phyloP scores from a whole-genome alignment of 92 coral and sea anemone species.

The Micromussa lordhowensis region DNA sequence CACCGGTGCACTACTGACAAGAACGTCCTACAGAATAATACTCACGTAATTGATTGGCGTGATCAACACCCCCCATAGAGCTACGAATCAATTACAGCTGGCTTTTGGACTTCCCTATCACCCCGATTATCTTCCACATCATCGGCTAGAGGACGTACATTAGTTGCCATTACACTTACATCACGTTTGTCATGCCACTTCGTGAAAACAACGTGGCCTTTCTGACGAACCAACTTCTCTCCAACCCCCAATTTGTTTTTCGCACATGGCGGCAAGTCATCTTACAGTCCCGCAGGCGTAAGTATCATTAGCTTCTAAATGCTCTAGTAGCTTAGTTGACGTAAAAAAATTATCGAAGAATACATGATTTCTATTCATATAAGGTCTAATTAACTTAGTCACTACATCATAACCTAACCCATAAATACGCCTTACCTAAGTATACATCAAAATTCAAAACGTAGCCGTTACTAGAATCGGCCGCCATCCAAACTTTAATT shows the following conservation, averaged over 20 bases:
- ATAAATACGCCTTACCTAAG: constrained; percentile 46
- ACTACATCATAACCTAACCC: constrained; percentile 74
- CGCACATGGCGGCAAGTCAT: constrained; percentile 44
- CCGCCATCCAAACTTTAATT: constrained; percentile 76
- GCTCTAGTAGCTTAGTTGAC: constrained; percentile 49
- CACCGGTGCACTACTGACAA: too few species aligned
- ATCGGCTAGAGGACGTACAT: constrained; percentile 25
- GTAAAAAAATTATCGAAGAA: constrained; percentile 58
- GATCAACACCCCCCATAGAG: constrained; percentile 35
- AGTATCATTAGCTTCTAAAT: constrained; percentile 47
- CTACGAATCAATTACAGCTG: background rate
- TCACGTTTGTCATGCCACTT: constrained; percentile 55
- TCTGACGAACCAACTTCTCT: constrained; percentile 35
- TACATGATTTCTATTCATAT: constrained; percentile 60
- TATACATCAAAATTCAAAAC: constrained; percentile 65
- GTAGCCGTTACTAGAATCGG: constrained; percentile 67
- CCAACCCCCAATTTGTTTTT: constrained; percentile 41
- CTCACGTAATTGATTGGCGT: constrained; percentile 26
- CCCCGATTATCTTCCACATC: background rate
- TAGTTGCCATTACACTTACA: constrained; percentile 45
- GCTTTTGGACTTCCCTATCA: background rate
- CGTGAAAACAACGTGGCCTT: constrained; percentile 50
- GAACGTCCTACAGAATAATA: constrained; percentile 42
- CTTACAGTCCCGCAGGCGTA: constrained; percentile 67
- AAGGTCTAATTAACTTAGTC: constrained; percentile 47